Evolutionary conservation across 2,113 vertebrate species (phyloP), one percentile per base, ranked within the genome.

Genomic region (Triplophysa tibetana): DNA sequence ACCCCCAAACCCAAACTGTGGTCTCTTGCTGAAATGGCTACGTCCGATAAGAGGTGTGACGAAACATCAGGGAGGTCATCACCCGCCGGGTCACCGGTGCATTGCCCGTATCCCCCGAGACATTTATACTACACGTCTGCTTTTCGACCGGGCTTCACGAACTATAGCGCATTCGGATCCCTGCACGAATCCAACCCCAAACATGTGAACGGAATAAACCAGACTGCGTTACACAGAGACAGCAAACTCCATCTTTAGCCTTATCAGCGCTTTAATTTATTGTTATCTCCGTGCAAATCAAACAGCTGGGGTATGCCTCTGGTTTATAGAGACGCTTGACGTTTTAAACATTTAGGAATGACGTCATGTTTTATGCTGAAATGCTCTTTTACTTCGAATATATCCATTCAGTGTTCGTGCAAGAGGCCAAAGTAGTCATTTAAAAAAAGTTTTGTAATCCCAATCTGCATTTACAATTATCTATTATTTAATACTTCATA

Each of bases 1-100:
- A 87, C 90, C 62, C 88, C 94, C 43, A 98, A 97, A 88, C 96
- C 96, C 88, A 97, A 97, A 92, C 92, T 98, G 70, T 98, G 96
- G 96, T 98, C 96, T 11, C 89, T 97, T 80, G 96, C 94, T 0
- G 95, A 98, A 90, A 96, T 98, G 64, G 95, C 96, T 83, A 96
- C 95, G 3, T 96, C 93, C 86, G 95, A 86, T 79, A 95, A 92
- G 87, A 93, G 93, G 81, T 86, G 79, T 76, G 85, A 23, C 24
- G 90, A 91, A 70, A 82, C 86, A 41, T 72, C 85, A 70, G 79
- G 86, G 56, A 86, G 90, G 7, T 89, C 89, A 1, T 89, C 93
- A 23, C 92, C 92, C 11, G 81, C 90, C 16, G 91, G 90, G 86
- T 93, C 94, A 1, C 92, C 93, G 2, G 87, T 89, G 1, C 92